Evolutionary conservation across 2,797 vertebrate genomes (phyloP).

Genomic region (Gorsachius magnificus): DNA sequence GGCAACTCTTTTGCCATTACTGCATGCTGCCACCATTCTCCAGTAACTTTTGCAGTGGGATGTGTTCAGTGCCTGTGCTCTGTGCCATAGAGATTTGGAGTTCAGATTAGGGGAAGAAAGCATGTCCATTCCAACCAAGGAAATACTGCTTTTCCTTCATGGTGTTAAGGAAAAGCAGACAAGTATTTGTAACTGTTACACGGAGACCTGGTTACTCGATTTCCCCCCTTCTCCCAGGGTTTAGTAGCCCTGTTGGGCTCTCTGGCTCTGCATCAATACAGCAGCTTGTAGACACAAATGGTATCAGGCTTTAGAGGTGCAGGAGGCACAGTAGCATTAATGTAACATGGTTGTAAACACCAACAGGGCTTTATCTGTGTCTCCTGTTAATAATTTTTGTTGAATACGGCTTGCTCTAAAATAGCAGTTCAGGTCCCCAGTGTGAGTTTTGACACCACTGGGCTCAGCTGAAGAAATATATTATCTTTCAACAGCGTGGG

Average conservation of each 20-base stretch:
- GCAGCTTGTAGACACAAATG: neutral
- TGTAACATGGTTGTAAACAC: neutral
- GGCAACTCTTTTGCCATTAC: neutral
- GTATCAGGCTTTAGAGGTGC: neutral
- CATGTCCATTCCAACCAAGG: neutral
- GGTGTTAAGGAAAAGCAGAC: neutral
- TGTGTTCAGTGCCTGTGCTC: neutral
- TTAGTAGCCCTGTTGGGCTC: neutral
- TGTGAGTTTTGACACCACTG: neutral
- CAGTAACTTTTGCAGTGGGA: neutral
- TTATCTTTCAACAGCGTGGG: neutral
- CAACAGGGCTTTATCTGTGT: neutral
- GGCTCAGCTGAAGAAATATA: neutral
- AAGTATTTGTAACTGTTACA: neutral
- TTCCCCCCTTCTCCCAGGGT: neutral
- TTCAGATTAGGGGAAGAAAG: neutral
- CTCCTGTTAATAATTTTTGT: conserved; percentile 12
- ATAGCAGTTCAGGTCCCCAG: neutral
- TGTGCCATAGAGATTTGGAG: neutral
- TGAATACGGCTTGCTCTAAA: neutral
- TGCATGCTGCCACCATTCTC: neutral
- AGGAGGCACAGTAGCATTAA: neutral
- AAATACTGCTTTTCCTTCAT: neutral
- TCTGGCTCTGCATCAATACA: neutral
- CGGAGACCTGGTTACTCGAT: neutral